Base-by-base conservation (phyloP, 2,888 invertebrate genomes). In the Himalopsyche anomala region DNA sequence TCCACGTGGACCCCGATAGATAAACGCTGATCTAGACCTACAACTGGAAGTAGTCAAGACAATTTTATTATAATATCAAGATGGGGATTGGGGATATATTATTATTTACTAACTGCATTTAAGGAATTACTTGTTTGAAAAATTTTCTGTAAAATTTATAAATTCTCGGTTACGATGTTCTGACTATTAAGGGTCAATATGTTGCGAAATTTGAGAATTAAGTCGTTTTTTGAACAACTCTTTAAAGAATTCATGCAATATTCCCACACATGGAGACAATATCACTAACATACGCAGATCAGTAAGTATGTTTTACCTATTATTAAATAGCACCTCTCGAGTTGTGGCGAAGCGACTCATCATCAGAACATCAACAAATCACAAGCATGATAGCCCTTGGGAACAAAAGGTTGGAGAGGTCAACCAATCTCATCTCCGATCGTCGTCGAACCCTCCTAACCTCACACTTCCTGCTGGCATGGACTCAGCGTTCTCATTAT, bases 381-480 rank as follows among this genome's bases (percentile, higher is more conserved):
- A 74, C 36, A 74, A 74, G 36, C 74, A 74, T 74, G 74, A 74
- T 74, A 74, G 74, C 74, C 74, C 36, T 74, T 36, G 74, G 74
- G 74, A 74, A 74, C 74, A 36, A 15, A 74, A 74, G 74, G 74
- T 74, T 74, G 74, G 38, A 38, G 74, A 74, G 74, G 74, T 74
- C 74, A 74, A 74, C 28, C 74, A 74, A 74, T 74, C 74, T 74
- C 74, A 36, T 74, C 36, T 74, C 36, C 36, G 36, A 74, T 74
- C 74, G 74, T 74, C 74, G 74, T 74, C 28, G 38, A 36, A 12
- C 74, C 74, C 74, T 36, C 38, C 12, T 15, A 74, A 74, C 74
- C 74, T 74, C 74, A 74, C 74, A 74, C 74, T 74, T 74, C 74
- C 74, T 74, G 74, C 36, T 74, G 74, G 36, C 28, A 36, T 74